These are phyloP conservation scores for Schrankia costaestrigalis DNA, from an alignment of 2,888 invertebrate species.

Conservation along the genomic window DNA sequence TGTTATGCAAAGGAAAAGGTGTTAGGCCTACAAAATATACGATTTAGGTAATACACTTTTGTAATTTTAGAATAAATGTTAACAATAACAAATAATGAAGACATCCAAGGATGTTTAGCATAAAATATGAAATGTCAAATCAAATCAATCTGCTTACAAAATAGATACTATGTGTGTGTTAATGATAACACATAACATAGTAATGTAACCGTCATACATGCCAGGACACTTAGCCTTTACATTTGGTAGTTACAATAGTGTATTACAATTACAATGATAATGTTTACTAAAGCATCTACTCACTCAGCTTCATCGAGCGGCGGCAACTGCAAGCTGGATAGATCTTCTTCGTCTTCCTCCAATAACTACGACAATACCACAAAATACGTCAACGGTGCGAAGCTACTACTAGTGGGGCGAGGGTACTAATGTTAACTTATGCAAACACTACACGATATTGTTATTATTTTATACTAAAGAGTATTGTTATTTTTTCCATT, in stretches of 20 bases:
- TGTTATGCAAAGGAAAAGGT: conserved; percentile 27
- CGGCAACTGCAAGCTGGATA: conserved; percentile 58
- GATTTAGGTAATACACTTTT: conserved; percentile 1
- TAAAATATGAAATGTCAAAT: too few species aligned
- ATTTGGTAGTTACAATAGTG: conserved; percentile 15
- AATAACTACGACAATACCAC: conserved; percentile 59
- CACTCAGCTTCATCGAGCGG: conserved; percentile 65
- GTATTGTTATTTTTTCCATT: background rate
- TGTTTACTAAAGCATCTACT: conserved; percentile 40
- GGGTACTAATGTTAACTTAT: conserved; percentile 2
- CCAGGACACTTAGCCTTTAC: too few species aligned
- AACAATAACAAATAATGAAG: too few species aligned
- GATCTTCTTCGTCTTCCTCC: conserved; percentile 64
- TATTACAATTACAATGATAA: conserved; percentile 1
- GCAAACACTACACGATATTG: conserved; percentile 8
- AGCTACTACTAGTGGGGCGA: conserved; percentile 51
- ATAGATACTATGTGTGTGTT: too few species aligned
- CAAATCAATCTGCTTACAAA: too few species aligned
- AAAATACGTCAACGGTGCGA: conserved; percentile 74
- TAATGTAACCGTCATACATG: too few species aligned
- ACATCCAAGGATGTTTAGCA: too few species aligned
- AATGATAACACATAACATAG: too few species aligned
- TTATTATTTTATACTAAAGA: background rate
- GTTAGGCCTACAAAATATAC: conserved; percentile 25
- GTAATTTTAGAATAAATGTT: too few species aligned